Evolutionary conservation across 2,797 vertebrate genomes (phyloP).

Genomic region (Takifugu ocellatus): DNA sequence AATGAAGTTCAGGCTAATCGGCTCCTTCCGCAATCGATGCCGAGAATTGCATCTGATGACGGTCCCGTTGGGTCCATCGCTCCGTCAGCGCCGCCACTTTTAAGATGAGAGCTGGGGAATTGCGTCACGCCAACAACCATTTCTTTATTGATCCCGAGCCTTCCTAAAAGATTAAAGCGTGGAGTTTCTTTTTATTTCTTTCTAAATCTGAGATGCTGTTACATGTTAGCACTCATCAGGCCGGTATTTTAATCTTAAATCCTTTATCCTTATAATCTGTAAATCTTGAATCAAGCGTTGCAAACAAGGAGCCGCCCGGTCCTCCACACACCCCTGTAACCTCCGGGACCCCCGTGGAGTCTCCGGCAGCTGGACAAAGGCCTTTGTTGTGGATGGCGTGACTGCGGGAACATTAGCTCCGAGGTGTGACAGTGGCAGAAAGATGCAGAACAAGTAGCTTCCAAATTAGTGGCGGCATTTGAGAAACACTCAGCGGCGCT

Average conservation of each 20-base stretch:
- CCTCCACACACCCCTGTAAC: conserved; percentile 42
- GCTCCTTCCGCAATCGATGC: conserved; percentile 30
- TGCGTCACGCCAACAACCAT: no score
- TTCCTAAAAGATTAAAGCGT: no score
- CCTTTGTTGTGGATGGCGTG: conserved; percentile 24
- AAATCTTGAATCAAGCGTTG: no score
- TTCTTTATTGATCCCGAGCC: no score
- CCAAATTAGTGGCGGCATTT: not conserved
- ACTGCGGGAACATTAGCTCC: conserved; percentile 25
- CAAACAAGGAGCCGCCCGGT: conserved; percentile 25
- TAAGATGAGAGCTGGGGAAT: no score
- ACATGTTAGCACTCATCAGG: no score
- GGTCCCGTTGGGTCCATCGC: not conserved
- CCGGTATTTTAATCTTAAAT: no score
- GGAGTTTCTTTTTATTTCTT: no score
- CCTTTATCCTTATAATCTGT: no score
- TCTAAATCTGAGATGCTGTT: no score
- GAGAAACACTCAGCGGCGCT: not conserved
- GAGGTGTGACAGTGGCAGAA: conserved; percentile 38
- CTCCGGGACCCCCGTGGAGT: conserved; percentile 12
- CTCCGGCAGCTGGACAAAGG: conserved; percentile 24
- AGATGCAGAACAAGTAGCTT: conserved; percentile 15
- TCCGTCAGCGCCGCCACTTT: conserved; percentile 2
- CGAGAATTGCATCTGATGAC: conserved; percentile 5
- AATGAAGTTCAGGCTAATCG: conserved; percentile 26